Conservation (phyloP, 2,888 invertebrate genomes). For the Drosophila anomalata region DNA sequence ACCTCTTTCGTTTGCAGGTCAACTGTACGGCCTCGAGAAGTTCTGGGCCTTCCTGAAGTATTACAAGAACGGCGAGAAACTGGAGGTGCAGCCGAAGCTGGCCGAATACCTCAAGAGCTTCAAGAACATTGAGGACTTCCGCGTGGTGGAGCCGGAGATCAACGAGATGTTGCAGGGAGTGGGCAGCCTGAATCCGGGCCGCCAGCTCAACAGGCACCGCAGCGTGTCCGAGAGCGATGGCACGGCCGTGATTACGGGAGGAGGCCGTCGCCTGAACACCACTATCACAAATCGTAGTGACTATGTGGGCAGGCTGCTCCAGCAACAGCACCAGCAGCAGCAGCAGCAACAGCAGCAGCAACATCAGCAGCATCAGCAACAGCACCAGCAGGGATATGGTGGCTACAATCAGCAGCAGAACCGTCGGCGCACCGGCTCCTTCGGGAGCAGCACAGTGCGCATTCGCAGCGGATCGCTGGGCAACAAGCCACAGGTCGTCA, state of each 20-base stretch:
- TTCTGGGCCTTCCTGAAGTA: conserved; percentile 99
- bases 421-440: conserved; percentile 83
- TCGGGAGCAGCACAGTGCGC: conserved; percentile 82
- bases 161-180: conserved; percentile 86
- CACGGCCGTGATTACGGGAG: conserved; percentile 76
- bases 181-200: conserved; percentile 84
- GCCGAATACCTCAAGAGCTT: conserved; percentile 90
- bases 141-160: conserved; percentile 88
- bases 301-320: conserved; percentile 81
- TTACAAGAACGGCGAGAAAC: conserved; percentile 91
- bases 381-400: conserved; percentile 66
- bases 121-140: conserved; percentile 95
- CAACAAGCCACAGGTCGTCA: conserved; percentile 82
- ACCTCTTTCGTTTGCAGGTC: conserved; percentile 86
- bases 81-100: conserved; percentile 90
- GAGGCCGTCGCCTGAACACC: conserved; percentile 80
- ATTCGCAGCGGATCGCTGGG: conserved; percentile 83
- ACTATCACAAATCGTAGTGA: conserved; percentile 84
- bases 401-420: conserved; percentile 71
- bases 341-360: conserved; percentile 74
- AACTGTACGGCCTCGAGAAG: conserved; percentile 98
- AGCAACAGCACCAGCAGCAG: conserved; percentile 78
- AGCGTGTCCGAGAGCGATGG: conserved; percentile 88
- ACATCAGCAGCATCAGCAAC: conserved; percentile 64
- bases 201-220: conserved; percentile 86